A percentile compares a stretch with the other conserved stretches of the same genome.
Conservation (phyloP, 2,888 invertebrate genomes). For the Lochmaea crataegi region DNA sequence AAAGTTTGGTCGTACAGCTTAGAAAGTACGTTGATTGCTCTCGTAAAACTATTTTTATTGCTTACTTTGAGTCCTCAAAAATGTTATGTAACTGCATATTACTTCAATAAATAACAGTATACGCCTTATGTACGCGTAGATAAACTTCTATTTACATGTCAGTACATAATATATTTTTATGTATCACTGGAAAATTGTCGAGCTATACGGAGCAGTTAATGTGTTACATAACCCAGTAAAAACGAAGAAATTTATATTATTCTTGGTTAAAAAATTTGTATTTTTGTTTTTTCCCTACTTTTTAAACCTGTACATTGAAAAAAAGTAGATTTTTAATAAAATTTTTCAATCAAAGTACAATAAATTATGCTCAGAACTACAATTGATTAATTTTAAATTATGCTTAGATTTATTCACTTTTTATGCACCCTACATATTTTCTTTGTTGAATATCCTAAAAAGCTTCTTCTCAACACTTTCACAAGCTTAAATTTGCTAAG, state of each 20-base stretch:
- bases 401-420: no score
- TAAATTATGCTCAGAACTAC: no score
- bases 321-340: no score
- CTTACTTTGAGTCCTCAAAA: constrained; percentile 12
- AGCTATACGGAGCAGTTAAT: constrained; percentile 14
- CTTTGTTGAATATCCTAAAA: no score
- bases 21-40: constrained; percentile 30
- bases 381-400: no score
- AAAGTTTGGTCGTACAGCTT: constrained; percentile 24
- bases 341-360: no score
- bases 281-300: no score
- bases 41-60: constrained; percentile 26
- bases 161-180: constrained; percentile 10
- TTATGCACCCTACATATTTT: no score
- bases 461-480: no score
- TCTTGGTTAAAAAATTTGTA: no score
- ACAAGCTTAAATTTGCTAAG: no score
- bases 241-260: neutral
- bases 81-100: neutral
- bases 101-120: constrained; percentile 10
- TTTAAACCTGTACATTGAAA: no score
- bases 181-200: neutral
- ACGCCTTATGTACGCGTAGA: constrained; percentile 6
- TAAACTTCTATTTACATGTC: neutral
- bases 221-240: constrained; percentile 19